These are phyloP conservation scores for Rhea pennata DNA, from an alignment of 2,113 vertebrate species.

Conservation along the genomic window DNA sequence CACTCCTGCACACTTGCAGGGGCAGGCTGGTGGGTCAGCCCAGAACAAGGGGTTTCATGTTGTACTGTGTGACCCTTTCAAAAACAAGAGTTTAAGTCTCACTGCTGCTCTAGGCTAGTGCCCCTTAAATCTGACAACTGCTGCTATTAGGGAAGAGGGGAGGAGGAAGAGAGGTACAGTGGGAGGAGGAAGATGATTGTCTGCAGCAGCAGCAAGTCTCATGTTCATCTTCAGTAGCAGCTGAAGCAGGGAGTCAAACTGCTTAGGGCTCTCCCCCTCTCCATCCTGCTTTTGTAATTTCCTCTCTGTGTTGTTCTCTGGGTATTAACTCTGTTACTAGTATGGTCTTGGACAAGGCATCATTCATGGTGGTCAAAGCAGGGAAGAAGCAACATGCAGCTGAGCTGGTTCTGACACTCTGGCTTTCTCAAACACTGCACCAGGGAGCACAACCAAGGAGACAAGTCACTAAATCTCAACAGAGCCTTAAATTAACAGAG, in stretches of 20 bases:
- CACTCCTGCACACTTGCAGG: no score
- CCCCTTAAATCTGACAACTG: background rate
- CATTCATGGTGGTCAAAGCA: fast-evolving
- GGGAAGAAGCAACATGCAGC: background rate
- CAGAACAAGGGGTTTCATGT: no score
- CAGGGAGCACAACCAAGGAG: background rate
- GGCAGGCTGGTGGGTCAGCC: no score
- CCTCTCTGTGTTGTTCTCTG: background rate
- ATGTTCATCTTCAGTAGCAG: background rate
- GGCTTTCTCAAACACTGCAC: background rate
- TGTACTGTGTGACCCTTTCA: no score
- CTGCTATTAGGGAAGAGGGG: background rate
- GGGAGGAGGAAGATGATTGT: background rate
- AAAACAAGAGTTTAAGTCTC: no score
- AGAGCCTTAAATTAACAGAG: background rate
- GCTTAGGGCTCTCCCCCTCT: background rate
- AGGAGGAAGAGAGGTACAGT: background rate
- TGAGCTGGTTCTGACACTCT: no score
- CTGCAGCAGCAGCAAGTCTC: background rate
- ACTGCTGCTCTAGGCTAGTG: background rate
- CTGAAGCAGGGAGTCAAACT: background rate
- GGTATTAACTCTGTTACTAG: background rate
- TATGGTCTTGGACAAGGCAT: background rate
- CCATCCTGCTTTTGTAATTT: background rate
- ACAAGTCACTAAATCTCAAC: background rate